Percentiles rank a stretch among this genome's conserved stretches.
Conservation (phyloP, 2,113 vertebrate genomes). For the Condylura cristata region DNA sequence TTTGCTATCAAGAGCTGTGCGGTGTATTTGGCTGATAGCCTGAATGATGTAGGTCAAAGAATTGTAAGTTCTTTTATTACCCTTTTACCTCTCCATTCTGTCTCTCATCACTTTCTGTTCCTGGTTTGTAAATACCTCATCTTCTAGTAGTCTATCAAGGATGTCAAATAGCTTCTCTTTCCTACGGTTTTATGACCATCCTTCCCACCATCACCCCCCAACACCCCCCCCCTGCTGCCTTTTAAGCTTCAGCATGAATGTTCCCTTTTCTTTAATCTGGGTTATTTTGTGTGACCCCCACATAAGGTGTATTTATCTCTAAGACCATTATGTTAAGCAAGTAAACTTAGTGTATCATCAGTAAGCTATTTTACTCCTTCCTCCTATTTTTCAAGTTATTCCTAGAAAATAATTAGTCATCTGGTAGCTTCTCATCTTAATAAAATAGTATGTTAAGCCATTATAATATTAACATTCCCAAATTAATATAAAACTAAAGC, state of each 20-base stretch:
- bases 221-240: too few species aligned
- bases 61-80: too few species aligned
- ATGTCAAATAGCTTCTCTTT: neutral
- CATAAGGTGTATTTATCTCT: neutral
- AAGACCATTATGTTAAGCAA: neutral
- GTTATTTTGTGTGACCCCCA: neutral
- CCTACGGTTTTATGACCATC: neutral
- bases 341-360: neutral
- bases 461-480: neutral
- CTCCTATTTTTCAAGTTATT: neutral
- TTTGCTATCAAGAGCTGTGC: neutral
- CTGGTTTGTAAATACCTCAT: neutral
- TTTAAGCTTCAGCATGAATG: neutral
- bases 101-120: neutral
- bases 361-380: neutral
- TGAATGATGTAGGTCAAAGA: neutral
- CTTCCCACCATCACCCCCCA: too few species aligned
- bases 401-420: slow-evolving; percentile 6
- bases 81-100: neutral
- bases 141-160: neutral
- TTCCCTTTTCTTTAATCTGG: neutral
- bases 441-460: neutral
- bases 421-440: neutral
- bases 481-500: neutral
- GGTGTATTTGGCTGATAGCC: too few species aligned